Evolutionary conservation across 2,888 invertebrate genomes (phyloP).

Genomic region (Melikaiella ostensackeni): DNA sequence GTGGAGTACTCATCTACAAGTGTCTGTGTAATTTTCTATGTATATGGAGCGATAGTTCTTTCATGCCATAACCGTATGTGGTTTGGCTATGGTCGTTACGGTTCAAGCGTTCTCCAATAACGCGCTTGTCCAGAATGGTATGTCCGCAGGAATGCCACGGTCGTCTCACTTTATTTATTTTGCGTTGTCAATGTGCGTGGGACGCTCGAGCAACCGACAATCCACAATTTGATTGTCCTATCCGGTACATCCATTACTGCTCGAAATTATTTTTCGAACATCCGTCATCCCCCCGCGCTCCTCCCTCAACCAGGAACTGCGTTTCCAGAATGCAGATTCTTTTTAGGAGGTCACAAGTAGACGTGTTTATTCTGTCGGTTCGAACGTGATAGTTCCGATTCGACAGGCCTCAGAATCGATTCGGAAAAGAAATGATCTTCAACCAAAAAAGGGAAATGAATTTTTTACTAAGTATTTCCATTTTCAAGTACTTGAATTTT

Average conservation of each 20-base stretch:
- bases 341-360: no score
- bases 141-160: conserved; percentile 64
- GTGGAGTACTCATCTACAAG: conserved; percentile 40
- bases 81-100: conserved; percentile 71
- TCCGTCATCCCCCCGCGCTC: conserved; percentile 36
- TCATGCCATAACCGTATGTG: conserved; percentile 71
- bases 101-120: conserved; percentile 72
- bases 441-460: no score
- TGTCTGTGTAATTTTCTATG: conserved; percentile 13
- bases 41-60: conserved; percentile 65
- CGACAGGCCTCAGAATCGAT: no score
- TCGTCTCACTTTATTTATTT: conserved; percentile 62
- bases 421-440: no score
- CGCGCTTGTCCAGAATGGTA: conserved; percentile 61
- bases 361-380: no score
- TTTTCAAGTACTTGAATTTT: no score
- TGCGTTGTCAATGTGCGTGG: conserved; percentile 57
- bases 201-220: conserved; percentile 51
- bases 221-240: conserved; percentile 50
- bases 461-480: no score
- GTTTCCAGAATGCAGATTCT: neutral
- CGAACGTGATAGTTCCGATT: no score
- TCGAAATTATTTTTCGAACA: conserved; percentile 54
- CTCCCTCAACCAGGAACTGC: neutral
- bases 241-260: conserved; percentile 48